Conservation (phyloP, 2,113 vertebrate species). For the Coreoperca whiteheadi region DNA sequence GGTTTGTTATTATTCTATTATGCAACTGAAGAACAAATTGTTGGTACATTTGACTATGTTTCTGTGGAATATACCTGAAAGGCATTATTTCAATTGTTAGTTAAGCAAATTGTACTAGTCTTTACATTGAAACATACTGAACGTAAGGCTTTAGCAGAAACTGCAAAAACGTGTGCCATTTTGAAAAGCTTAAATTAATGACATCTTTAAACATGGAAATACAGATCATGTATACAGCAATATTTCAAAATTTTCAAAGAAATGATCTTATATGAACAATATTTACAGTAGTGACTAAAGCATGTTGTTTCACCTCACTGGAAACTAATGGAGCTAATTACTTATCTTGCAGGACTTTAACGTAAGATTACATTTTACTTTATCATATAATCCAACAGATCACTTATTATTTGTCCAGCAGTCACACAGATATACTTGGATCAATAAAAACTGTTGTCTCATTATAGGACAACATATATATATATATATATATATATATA, state of each 20-base stretch:
- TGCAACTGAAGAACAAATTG: not conserved
- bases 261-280: not conserved
- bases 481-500: no score
- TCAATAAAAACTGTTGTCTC: not conserved
- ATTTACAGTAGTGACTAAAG: not conserved
- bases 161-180: not conserved
- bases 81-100: not conserved
- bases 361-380: slow-evolving; percentile 2
- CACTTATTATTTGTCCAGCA: not conserved
- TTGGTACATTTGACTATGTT: not conserved
- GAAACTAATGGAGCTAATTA: not conserved
- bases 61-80: no score
- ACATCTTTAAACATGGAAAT: slow-evolving; percentile 19
- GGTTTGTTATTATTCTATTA: not conserved
- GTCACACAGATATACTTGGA: not conserved
- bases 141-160: not conserved
- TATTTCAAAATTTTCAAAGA: not conserved
- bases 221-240: not conserved
- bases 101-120: not conserved
- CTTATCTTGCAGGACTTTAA: not conserved
- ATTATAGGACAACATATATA: no score
- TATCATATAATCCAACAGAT: not conserved
- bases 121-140: not conserved
- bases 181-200: not conserved
- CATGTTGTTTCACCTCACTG: not conserved